Evolutionary conservation across 2,888 invertebrate genomes (phyloP), one percentile per base, ranked within the genome.

Genomic region (Drosophila subquinaria): DNA sequence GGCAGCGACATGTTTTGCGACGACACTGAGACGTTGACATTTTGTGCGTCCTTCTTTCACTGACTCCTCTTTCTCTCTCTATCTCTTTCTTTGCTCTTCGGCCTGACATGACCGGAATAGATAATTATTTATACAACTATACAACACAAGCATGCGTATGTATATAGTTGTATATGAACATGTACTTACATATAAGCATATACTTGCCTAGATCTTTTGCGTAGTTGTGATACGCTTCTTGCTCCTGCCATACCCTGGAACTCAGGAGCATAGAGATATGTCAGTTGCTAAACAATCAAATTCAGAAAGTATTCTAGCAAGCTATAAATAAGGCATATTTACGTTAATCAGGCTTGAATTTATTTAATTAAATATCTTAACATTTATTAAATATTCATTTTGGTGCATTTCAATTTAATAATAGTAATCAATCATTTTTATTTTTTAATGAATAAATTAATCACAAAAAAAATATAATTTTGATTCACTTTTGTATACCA

Each of bases 21-120:
- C 73, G 73, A 81, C 77, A 61, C 52, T 73, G 53, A 73, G 73
- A 73, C 64, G 89, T 89, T 88, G 88, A 89, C 85, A 88, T 85
- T 80, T 82, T 89, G 81, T 73, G 72, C 82, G 75, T 74, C 33
- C 35, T 10, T 27, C 11, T 10, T 17, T 9, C 30, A 35, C 20
- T 11, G 5, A 5, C 42, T 56, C 17, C 2, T 33, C 13, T 11
- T 20, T 42, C 15, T 1, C 38, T 8, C 23, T n/a, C 30, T n/a
- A 20, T 23, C 6, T 43, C 10, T 50, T n/a, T 60, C 40, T 51
- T 20, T 38, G 15, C 20, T 33, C 43, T 77, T 61, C 48, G 45
- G 63, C 51, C 56, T 77, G 73, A 86, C 90, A 86, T 88, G 89
- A 90, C 90, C 82, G 79, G 89, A 90, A 89, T 89, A 81, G 73